phyloP scores from a whole-genome alignment of 2,888 invertebrate genomes.

The Gymnocheta viridis region DNA sequence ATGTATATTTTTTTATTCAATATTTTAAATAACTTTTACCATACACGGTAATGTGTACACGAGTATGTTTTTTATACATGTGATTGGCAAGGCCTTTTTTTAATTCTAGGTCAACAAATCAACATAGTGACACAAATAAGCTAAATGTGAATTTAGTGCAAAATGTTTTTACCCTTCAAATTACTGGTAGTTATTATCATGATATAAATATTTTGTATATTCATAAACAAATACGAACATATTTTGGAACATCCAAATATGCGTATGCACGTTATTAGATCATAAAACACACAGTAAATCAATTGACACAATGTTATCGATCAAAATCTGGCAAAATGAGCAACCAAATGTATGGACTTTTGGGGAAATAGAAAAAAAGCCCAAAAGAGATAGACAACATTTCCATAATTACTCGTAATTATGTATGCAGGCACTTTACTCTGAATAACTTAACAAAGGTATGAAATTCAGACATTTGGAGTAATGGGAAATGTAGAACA shows the following conservation, averaged over 20 bases:
- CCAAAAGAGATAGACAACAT: neutral
- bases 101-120: neutral
- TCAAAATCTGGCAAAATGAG: conserved; percentile 71
- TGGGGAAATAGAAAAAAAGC: conserved; percentile 43
- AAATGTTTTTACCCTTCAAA: conserved; percentile 6
- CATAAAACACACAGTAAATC: conserved; percentile 70
- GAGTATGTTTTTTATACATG: neutral
- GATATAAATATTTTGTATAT: neutral
- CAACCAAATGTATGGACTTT: conserved; percentile 54
- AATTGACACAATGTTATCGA: conserved; percentile 74
- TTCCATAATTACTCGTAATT: conserved; percentile 3
- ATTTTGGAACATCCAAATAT: neutral
- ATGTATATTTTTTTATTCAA: no score
- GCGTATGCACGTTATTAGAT: conserved; percentile 46
- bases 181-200: neutral
- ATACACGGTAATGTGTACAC: no score
- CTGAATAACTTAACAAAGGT: conserved; percentile 49
- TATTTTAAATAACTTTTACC: no score
- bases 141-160: neutral
- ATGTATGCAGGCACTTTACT: neutral
- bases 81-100: neutral
- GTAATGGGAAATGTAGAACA: conserved; percentile 23
- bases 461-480: neutral
- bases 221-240: neutral
- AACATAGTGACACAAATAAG: neutral